Evolutionary conservation across 2,113 vertebrate genomes (phyloP).

Genomic region (Noturus placidus): DNA sequence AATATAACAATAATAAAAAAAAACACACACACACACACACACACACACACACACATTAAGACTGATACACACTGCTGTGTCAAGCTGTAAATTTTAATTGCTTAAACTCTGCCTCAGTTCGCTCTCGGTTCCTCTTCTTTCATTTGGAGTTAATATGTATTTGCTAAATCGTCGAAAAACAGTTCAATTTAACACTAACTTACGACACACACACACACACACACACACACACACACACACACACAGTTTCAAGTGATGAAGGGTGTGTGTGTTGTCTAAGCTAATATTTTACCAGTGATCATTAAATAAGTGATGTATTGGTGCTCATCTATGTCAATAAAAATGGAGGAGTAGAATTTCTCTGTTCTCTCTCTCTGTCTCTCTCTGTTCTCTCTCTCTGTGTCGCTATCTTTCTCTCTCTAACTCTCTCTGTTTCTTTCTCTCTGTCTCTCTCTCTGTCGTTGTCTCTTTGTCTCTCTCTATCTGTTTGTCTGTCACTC

Average conservation of each 20-base stretch:
- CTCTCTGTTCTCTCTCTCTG: background rate
- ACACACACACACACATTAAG: background rate
- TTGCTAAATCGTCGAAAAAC: background rate
- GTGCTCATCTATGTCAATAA: background rate
- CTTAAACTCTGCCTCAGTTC: background rate
- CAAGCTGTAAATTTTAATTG: background rate
- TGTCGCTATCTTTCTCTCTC: too few species aligned
- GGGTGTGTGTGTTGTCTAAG: background rate
- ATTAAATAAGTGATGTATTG: constrained; percentile 30
- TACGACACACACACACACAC: background rate
- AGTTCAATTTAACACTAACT: background rate
- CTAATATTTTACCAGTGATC: constrained; percentile 42
- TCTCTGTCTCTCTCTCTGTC: background rate
- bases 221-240: background rate
- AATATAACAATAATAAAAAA: background rate
- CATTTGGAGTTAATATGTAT: background rate
- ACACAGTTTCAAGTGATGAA: background rate
- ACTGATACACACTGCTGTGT: background rate
- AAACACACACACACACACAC: too few species aligned
- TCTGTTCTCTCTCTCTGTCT: background rate
- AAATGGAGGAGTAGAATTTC: background rate
- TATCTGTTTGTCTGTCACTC: background rate
- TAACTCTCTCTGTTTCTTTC: background rate
- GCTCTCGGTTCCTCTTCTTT: background rate
- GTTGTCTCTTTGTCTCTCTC: background rate